Evolutionary conservation across 2,888 invertebrate genomes (phyloP).

Genomic region (Orthosia gracilis): DNA sequence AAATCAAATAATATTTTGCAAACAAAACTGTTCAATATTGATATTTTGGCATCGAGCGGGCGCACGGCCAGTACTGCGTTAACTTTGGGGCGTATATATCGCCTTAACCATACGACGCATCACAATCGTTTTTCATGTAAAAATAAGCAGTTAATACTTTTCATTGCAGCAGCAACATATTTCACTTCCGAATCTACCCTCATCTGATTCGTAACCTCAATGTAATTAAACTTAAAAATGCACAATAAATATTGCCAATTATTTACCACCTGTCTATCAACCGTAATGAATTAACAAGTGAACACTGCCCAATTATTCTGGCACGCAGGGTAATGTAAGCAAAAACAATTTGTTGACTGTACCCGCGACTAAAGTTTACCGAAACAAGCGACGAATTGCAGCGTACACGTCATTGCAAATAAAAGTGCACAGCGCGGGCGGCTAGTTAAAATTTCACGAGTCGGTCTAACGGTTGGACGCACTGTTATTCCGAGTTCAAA

Average conservation of each 20-base stretch:
- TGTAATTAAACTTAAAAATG: conserved; percentile 51
- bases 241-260: conserved; percentile 49
- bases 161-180: conserved; percentile 18
- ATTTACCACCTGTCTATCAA: conserved; percentile 59
- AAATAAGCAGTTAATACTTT: conserved; percentile 30
- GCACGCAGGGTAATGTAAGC: conserved; percentile 68
- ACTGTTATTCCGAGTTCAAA: conserved; percentile 70
- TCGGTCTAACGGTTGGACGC: conserved; percentile 70
- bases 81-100: too few species aligned
- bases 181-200: conserved; percentile 26
- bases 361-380: conserved; percentile 64
- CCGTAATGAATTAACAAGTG: conserved; percentile 61
- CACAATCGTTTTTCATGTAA: background rate
- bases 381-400: conserved; percentile 64
- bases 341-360: conserved; percentile 71
- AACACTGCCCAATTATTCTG: conserved; percentile 65
- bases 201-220: conserved; percentile 15
- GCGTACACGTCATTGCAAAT: conserved; percentile 80
- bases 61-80: too few species aligned
- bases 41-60: too few species aligned
- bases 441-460: conserved; percentile 85
- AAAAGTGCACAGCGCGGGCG: conserved; percentile 75
- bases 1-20: too few species aligned
- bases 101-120: too few species aligned
- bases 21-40: too few species aligned